Evolutionary conservation across 1,140 invertebrate genomes (phyloP).

Genomic region (Aleiodes sp.): DNA sequence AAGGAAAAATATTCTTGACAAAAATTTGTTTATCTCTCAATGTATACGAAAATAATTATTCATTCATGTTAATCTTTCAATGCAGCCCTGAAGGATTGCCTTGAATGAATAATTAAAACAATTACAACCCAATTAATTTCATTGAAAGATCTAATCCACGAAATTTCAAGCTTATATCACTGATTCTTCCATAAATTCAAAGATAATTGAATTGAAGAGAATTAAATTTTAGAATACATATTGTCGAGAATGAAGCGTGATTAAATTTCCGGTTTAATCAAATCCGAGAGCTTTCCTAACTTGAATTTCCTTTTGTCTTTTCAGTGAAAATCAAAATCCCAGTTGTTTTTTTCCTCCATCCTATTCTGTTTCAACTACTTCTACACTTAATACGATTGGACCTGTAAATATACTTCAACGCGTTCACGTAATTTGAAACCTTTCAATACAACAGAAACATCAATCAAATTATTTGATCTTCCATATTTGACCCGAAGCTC

Average conservation of each 20-base stretch:
- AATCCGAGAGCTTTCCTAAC: background rate
- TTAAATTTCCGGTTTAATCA: conserved; percentile 14
- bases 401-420: conserved; percentile 9
- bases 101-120: too few species aligned
- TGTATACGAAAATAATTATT: too few species aligned
- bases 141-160: too few species aligned
- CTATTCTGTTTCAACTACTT: background rate
- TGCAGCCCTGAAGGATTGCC: too few species aligned
- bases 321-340: background rate
- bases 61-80: too few species aligned
- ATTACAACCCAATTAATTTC: too few species aligned
- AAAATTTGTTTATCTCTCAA: too few species aligned
- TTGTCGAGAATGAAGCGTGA: background rate
- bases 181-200: background rate
- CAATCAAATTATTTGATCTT: too few species aligned
- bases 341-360: background rate
- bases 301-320: background rate
- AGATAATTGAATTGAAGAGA: conserved; percentile 3
- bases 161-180: too few species aligned
- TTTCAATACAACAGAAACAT: too few species aligned
- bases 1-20: too few species aligned
- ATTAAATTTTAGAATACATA: background rate
- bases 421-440: background rate
- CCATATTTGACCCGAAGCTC: background rate
- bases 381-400: background rate